Base-by-base conservation (phyloP, 2,888 invertebrate species). In the Rutpela maculata region DNA sequence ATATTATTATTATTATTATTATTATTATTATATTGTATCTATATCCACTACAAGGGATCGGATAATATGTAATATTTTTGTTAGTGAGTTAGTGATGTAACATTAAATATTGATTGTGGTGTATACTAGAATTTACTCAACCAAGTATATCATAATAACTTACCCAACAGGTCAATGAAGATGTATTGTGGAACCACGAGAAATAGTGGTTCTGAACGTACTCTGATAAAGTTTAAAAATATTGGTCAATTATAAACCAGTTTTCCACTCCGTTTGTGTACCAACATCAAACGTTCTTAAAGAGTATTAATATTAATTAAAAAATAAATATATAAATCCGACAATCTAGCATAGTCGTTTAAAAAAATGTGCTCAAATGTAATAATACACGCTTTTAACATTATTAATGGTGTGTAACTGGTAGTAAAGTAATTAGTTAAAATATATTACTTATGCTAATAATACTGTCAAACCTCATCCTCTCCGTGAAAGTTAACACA, bases 391-490 rank as follows among this genome's bases (percentile, higher is more conserved):
- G 70, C 43, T 60, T 70, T 60, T 22, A 70, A 26, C 50, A 60
- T 70, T 70, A 70, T 60, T 70, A 70, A 70, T 70, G 70, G 70
- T 38, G 59, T 70, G 70, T 70, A 70, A 70, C 38, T 72, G 72
- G 63, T 72, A 72, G 72, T 63, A n/a, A 62, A 26, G 55, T 72
- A 72, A 72, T 72, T 72, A 72, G 72, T 72, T 72, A 62, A 63
- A 72, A 72, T 72, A 38, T 31, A 63, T 72, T 72, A 72, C 55
- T 72, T 72, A 72, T 72, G 72, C 63, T 72, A 72, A 72, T 72
- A 72, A 72, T 35, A 72, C 63, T 72, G 72, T 72, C 72, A 72
- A 63, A 72, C 70, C 26, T 31, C 50, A 50, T 72, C 55, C 55
- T 63, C 19, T 63, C 63, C 55, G 63, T 55, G 63, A 72, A 68